Base-by-base conservation (phyloP, 2,797 vertebrate species). In the Acestrorhynchus altus region DNA sequence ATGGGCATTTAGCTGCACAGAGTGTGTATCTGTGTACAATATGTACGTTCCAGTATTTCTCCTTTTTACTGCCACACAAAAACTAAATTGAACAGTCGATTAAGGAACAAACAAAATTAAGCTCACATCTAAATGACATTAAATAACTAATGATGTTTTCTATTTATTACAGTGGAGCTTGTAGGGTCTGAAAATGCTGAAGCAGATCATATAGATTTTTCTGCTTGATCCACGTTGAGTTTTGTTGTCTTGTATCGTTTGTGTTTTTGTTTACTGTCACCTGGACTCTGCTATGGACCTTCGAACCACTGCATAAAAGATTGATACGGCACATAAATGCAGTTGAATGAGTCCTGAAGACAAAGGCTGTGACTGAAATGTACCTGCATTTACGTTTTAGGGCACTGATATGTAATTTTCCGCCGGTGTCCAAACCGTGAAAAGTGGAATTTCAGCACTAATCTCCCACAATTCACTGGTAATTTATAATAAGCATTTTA, bases 261-360 rank as follows among this genome's bases (percentile, higher is more conserved):
- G 39, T 22, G 10, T 24, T 47, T 67, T 67, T 11, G 44, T 66
- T 66, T 66, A 66, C 42, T 47, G 22, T 66, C 22, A 66, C 7
- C 3, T 42, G 31, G 39, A 44, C 31, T 24, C 46, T 65, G 15
- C 20, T 44, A 11, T 46, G 20, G 20, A 65, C 61, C n/a, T 15
- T 10, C 20, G 16, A 13, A 65, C 31, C 12, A 65, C 42, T 20
- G 24, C 9, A 22, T 16, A 35, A n/a, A n/a, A n/a, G n/a, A n/a
- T n/a, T n/a, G n/a, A n/a, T n/a, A 20, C 28, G 22, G 54, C 54
- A 57, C 54, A 57, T 59, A 35, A 16, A 15, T 5, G 13, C 56
- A 15, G 12, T 59, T 59, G 39, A 22, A 40, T 20, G 39, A 40
- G 18, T 40, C 18, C 5, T 42, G 10, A 2, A n/a, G n/a, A n/a